Evolutionary conservation across 2,888 invertebrate genomes (phyloP).

Genomic region (Dryococelus australis): DNA sequence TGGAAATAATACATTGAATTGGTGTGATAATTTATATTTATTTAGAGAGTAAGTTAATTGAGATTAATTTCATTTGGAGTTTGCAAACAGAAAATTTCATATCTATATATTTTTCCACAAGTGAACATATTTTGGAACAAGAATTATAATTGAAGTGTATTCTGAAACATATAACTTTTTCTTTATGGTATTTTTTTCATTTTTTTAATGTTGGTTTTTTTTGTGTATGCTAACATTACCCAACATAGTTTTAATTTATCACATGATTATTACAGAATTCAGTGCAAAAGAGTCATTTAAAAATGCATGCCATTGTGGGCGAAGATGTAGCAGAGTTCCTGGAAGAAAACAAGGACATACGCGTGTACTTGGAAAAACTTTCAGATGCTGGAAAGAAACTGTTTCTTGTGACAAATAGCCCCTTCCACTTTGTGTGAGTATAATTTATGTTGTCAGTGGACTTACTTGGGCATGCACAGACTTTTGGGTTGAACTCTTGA

Average conservation of each 20-base stretch:
- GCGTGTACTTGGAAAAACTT: conserved; percentile 78
- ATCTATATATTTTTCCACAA: too few species aligned
- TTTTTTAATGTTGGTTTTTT: too few species aligned
- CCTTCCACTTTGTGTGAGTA: conserved; percentile 92
- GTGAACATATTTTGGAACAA: too few species aligned
- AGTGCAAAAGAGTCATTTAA: conserved; percentile 85
- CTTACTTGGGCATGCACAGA: background rate
- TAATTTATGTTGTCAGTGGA: background rate
- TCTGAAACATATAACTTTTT: too few species aligned
- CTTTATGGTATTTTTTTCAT: too few species aligned
- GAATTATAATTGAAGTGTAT: too few species aligned
- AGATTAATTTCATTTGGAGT: too few species aligned
- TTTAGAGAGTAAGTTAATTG: too few species aligned
- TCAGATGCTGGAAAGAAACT: conserved; percentile 80
- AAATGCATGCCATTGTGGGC: conserved; percentile 90
- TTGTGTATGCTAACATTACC: background rate
- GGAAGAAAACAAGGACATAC: conserved; percentile 75
- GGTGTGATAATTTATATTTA: too few species aligned
- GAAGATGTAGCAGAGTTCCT: conserved; percentile 82
- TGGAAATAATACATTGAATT: too few species aligned
- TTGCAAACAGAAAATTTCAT: too few species aligned
- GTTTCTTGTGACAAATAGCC: conserved; percentile 96
- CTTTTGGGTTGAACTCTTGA: background rate
- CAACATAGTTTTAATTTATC: background rate
- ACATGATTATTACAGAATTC: conserved; percentile 71